Conservation (phyloP, 2,113 vertebrate species). For the Tiliqua scincoides region DNA sequence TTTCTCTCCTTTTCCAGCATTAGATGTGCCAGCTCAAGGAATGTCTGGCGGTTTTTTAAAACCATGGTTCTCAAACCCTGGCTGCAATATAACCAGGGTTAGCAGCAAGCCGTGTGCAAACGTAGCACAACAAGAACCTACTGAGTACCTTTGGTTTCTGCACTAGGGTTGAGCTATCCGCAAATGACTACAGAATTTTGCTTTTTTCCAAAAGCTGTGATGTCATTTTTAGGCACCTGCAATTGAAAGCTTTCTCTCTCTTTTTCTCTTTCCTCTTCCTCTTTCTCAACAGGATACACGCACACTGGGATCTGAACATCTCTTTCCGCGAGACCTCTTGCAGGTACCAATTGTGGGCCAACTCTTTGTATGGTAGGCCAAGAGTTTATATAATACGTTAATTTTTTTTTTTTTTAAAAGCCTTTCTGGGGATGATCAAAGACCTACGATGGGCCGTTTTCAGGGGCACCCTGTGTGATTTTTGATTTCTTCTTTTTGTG, state of each 20-base stretch:
- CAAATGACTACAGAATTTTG: fast-evolving
- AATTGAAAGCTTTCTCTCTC: conserved; percentile 52
- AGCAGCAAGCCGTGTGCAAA: background rate
- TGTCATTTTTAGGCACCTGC: background rate
- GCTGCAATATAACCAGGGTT: background rate
- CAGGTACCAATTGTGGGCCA: conserved; percentile 73
- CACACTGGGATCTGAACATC: conserved; percentile 85
- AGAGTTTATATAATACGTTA: background rate
- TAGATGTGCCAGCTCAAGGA: background rate
- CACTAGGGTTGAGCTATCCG: background rate
- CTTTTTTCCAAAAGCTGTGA: background rate
- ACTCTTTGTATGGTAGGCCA: conserved; percentile 47
- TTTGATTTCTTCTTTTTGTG: background rate
- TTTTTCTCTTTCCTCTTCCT: background rate
- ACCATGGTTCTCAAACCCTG: background rate
- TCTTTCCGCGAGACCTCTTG: conserved; percentile 84
- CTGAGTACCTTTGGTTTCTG: background rate
- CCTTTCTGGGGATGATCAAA: fast-evolving
- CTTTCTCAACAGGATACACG: conserved; percentile 77
- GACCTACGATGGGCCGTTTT: background rate
- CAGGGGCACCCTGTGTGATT: background rate
- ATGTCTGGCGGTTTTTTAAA: too few species aligned
- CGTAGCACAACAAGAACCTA: too few species aligned
- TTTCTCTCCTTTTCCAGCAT: background rate
- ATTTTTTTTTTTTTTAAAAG: background rate